A percentile compares a stretch with the other conserved stretches of the same genome.
Evolutionary conservation across 1,140 invertebrate genomes (phyloP).

Genomic region (Leptinotarsa defecta): DNA sequence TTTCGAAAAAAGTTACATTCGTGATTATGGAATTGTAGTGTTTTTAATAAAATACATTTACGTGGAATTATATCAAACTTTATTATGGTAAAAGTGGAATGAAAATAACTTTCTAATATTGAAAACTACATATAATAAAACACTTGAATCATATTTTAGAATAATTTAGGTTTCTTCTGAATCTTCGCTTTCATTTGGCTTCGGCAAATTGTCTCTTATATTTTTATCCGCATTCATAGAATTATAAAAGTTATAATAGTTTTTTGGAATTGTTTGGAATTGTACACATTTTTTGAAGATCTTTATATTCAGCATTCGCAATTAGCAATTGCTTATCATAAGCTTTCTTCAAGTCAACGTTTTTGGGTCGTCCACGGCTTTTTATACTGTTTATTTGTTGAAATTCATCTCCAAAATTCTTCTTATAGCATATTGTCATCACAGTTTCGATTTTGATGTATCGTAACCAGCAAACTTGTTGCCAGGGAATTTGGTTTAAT

Average conservation of each 20-base stretch:
- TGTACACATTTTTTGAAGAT: slow-evolving; percentile 24
- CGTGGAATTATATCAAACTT: no score
- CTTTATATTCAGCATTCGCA: slow-evolving; percentile 18
- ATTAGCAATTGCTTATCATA: slow-evolving; percentile 9
- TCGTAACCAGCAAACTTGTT: no score
- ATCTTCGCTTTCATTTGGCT: background rate
- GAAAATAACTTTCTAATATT: no score
- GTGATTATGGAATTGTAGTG: no score
- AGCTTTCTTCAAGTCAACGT: background rate
- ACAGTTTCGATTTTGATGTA: background rate
- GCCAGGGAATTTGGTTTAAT: background rate
- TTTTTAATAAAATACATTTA: no score
- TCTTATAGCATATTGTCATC: background rate
- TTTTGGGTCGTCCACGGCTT: slow-evolving; percentile 6
- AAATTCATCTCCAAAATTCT: slow-evolving; percentile 5
- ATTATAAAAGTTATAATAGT: slow-evolving; percentile 28
- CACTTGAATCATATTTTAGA: no score
- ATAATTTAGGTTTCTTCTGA: no score
- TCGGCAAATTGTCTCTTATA: no score
- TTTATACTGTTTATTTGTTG: background rate
- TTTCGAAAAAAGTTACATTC: no score
- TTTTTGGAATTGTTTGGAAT: slow-evolving; percentile 29
- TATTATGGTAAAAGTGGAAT: no score
- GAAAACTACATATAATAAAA: no score
- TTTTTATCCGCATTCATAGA: slow-evolving; percentile 1